Evolutionary conservation across 64 coral and sea anemone genomes (phyloP).

Genomic region (Trachythela sp.): DNA sequence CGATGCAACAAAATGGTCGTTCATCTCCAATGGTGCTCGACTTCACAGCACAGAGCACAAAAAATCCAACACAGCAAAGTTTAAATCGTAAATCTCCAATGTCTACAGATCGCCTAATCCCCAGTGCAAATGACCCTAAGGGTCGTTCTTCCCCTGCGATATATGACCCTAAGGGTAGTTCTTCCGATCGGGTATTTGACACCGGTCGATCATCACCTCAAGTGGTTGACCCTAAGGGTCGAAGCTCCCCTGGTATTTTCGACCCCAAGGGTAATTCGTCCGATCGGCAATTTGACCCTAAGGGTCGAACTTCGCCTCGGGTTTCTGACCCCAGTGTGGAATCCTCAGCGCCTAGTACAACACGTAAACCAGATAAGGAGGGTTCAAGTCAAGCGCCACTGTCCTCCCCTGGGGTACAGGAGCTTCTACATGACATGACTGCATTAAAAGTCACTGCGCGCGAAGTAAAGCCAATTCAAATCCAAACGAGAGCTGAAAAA

Average conservation of each 20-base stretch:
- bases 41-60: background rate
- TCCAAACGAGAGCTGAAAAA: background rate
- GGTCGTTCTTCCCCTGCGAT: background rate
- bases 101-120: background rate
- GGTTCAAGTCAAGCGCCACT: background rate
- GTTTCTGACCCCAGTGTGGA: too few species aligned
- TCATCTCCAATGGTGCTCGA: background rate
- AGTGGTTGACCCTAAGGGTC: background rate
- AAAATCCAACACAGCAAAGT: background rate
- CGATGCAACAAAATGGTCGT: background rate
- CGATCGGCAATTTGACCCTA: too few species aligned
- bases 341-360: too few species aligned
- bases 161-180: background rate
- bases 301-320: too few species aligned
- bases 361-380: background rate
- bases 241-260: background rate
- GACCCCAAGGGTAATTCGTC: background rate
- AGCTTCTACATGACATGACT: background rate
- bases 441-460: background rate
- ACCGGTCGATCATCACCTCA: background rate
- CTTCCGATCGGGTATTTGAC: background rate
- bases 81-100: background rate
- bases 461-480: background rate
- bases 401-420: background rate
- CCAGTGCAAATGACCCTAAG: background rate